A percentile compares a stretch with the other conserved stretches of the same genome.
Conservation (phyloP, 2,888 invertebrate genomes). For the Chironomus tentans region DNA sequence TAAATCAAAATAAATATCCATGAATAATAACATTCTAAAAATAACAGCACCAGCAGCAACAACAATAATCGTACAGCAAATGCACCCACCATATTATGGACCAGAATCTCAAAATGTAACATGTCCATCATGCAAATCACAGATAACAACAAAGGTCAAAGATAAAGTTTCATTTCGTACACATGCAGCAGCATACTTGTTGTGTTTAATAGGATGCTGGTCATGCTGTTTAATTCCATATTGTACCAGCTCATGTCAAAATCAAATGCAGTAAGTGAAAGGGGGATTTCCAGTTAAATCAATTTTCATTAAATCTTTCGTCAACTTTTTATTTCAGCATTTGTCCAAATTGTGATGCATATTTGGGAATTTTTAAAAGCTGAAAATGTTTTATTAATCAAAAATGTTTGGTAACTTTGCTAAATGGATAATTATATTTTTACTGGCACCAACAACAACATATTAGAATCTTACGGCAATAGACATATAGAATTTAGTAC, state of each 20-base stretch:
- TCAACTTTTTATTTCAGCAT: neutral
- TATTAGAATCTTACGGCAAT: too few relatives aligned
- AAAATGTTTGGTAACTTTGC: neutral
- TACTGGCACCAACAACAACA: too few relatives aligned
- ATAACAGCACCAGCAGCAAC: neutral
- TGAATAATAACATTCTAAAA: neutral
- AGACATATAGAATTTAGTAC: too few relatives aligned
- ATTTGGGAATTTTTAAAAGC: neutral
- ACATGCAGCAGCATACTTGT: neutral
- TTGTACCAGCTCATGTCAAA: neutral
- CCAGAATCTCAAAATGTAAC: neutral
- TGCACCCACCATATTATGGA: neutral
- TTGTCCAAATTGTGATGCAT: neutral
- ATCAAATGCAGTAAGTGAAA: neutral
- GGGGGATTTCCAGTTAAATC: neutral
- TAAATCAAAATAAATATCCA: neutral
- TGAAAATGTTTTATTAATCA: neutral
- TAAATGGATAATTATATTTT: too few relatives aligned
- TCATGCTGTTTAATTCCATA: neutral
- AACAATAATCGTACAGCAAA: neutral
- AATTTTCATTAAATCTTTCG: neutral
- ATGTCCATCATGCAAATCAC: neutral
- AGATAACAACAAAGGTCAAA: neutral
- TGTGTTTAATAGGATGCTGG: neutral
- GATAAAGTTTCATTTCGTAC: neutral